phyloP scores from a whole-genome alignment of 2,113 vertebrate genomes.

The Chitala chitala region DNA sequence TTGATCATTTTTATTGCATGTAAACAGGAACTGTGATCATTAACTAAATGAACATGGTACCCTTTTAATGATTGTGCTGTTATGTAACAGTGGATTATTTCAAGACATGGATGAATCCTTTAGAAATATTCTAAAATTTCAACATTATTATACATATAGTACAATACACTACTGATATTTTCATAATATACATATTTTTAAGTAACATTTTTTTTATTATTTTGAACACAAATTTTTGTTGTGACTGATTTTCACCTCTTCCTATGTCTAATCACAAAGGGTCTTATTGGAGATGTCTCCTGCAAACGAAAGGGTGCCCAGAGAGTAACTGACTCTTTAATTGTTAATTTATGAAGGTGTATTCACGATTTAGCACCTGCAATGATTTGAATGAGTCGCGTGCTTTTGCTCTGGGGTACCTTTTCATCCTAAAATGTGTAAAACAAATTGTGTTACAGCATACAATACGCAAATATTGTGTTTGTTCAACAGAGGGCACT shows the following conservation, averaged over 20 bases:
- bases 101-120: not conserved
- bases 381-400: no score
- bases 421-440: no score
- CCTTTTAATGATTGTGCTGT: not conserved
- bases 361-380: no score
- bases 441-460: no score
- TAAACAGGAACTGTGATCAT: not conserved
- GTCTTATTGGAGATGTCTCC: not conserved
- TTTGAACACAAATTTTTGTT: not conserved
- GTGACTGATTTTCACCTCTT: not conserved
- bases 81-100: not conserved
- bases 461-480: not conserved
- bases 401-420: no score
- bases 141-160: not conserved
- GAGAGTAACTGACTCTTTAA: no score
- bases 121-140: not conserved
- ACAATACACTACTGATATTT: not conserved
- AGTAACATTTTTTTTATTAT: not conserved
- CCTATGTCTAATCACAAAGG: no score
- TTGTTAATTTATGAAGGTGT: no score
- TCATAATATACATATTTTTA: not conserved
- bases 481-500: not conserved
- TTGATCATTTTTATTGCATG: not conserved
- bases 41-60: not conserved
- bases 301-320: slow-evolving; percentile 1